Base-by-base conservation (phyloP, 2,113 vertebrate genomes). In the Calidris pugnax region DNA sequence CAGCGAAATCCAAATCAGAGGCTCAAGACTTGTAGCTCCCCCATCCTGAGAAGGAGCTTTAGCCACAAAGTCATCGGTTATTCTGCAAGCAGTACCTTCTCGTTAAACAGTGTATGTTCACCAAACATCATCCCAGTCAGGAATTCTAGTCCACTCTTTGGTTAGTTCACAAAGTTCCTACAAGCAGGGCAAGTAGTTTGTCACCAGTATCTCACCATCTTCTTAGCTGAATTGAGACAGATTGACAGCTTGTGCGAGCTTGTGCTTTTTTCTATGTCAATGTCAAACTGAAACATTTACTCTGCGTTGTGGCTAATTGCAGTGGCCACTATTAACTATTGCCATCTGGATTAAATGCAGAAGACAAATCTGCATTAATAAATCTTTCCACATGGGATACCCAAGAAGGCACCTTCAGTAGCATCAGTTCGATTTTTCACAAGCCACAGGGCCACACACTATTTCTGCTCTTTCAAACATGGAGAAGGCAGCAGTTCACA, bases 31-130 rank as follows among this genome's bases (percentile, higher is more conserved):
- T 64, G 14, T 71, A 68, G 43, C 45, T 88, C 5, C 41, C 17
- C 50, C 17, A 51, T 10, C 66, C 50, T 16, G 39, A 73, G 55
- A 35, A 78, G 45, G 14, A 64, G 6, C 33, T 45, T 33, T 37
- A 27, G 28, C 13, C 51, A 5, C 18, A 20, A 18, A 47, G 10
- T 4, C 5, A 0, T 10, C 6, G 0, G 3, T 50, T 30, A 12
- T 33, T 35, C 57, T 64, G 41, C 51, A 74, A 27, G 62, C 0
- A 5, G 43, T 24, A 1, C 20, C 4, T 5, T 35, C 7, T 12
- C 41, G 8, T 33, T 62, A 32, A 56, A 8, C 33, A 43, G 13
- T 0, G 1, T 4, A 47, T 1, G 23, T 4, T n/a, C 72, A 53
- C 64, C 22, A 33, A 0, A 12, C 6, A 16, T 39, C 1, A 1